Conservation (phyloP, 2,888 invertebrate species). For the Nudaria mundana region DNA sequence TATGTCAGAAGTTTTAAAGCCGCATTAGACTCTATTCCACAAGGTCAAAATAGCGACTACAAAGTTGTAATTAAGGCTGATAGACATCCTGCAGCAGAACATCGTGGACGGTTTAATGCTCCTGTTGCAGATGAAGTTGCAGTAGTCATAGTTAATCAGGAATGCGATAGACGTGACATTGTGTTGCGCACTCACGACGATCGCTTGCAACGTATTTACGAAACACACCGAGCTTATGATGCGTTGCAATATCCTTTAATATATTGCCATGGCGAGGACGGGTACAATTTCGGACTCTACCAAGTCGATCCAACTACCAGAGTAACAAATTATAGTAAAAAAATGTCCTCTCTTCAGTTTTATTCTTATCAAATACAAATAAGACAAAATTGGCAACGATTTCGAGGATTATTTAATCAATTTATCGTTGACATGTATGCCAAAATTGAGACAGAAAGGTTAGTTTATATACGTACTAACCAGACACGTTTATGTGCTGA, state of each 20-base stretch:
- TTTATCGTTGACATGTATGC: no score
- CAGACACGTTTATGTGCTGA: no score
- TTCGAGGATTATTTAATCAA: no score
- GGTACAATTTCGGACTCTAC: not conserved
- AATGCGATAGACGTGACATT: not conserved
- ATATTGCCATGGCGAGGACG: not conserved
- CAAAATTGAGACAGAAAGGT: no score
- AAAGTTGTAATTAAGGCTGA: not conserved
- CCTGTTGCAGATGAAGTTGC: not conserved
- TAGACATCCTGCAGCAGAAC: not conserved
- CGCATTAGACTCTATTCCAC: not conserved
- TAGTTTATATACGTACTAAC: no score
- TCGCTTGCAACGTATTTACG: not conserved
- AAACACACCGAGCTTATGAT: not conserved
- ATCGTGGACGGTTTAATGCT: not conserved
- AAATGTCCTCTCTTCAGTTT: not conserved
- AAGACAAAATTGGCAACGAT: no score
- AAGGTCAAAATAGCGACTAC: not conserved
- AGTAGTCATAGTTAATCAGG: not conserved
- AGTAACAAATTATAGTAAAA: not conserved
- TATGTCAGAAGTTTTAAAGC: not conserved
- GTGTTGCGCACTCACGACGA: not conserved
- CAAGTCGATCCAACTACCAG: not conserved
- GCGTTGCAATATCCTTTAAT: not conserved
- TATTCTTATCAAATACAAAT: not conserved